Evolutionary conservation across 1,140 invertebrate species (phyloP), one percentile per base, ranked within the genome.

Genomic region (Drosophila littoralis): DNA sequence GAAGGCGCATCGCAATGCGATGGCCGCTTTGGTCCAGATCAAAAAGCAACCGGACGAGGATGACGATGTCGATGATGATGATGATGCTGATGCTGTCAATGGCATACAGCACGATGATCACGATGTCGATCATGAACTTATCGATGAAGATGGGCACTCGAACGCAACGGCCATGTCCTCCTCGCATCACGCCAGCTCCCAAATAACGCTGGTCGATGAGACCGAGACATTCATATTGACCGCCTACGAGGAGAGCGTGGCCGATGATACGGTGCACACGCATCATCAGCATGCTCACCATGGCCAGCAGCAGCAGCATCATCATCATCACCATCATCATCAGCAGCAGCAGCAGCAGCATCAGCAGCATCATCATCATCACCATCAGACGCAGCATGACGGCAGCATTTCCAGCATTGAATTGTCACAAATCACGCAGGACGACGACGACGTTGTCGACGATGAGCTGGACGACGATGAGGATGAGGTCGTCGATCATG

Each of bases 381-480:
- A 88, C 15, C 79, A 88, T 45, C 83, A 80, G 59, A 54, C 67
- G 36, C 83, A 90, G 36, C 88, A 90, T 54, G 78, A 89, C 17
- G 77, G 83, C 48, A 91, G 88, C 72, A 91, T 90, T 55, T 82
- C 88, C 28, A 86, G 82, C 83, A 90, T 90, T 70, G 88, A 91
- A 36, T 52, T 90, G 22, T 77, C 83, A 6, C 90, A 91, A 42
- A 85, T 91, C 6, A 76, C 82, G 7, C 81, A 82, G 17, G 74
- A 77, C 15, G 80, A 82, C 9, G 86, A 91, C 35, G 88, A 81
- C 54, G 77, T 82, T n/a, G 68, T 81, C 7, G 79, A 79, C 38
- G 88, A 84, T 63, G 78, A 84, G 22, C 70, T 76, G 22, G 89
- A 91, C 46, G 83, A 89, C 8, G 84, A 83, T 13, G 78, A 79